phyloP scores from a whole-genome alignment of 2,888 invertebrate genomes.

The Adineta ricciae region DNA sequence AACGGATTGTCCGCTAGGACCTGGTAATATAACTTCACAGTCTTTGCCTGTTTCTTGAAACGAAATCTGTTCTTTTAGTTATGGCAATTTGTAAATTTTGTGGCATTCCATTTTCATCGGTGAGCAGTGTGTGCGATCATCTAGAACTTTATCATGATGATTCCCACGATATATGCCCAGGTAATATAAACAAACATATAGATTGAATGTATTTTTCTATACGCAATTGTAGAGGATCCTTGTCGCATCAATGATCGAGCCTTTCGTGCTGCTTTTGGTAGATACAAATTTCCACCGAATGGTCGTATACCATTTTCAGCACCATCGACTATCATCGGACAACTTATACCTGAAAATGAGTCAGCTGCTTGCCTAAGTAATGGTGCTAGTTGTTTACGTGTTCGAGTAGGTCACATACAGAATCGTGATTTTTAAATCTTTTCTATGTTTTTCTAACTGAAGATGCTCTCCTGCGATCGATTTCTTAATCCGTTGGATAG shows the following conservation, averaged over 20 bases:
- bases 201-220: too few relatives aligned
- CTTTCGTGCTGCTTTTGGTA: slow-evolving; percentile 8
- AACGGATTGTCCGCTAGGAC: slow-evolving; percentile 17
- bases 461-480: slow-evolving; percentile 20
- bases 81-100: slow-evolving; percentile 21
- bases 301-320: slow-evolving; percentile 18
- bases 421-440: not conserved
- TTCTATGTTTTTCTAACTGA: not conserved
- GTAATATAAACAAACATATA: not conserved
- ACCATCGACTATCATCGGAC: not conserved
- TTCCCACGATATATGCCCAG: not conserved
- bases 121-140: slow-evolving; percentile 14
- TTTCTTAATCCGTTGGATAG: slow-evolving; percentile 9
- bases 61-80: not conserved
- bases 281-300: not conserved
- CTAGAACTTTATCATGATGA: slow-evolving; percentile 22
- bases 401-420: not conserved
- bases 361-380: slow-evolving; percentile 17
- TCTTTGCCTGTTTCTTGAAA: not conserved
- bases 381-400: slow-evolving; percentile 19
- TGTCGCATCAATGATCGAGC: slow-evolving; percentile 18
- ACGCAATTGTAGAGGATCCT: slow-evolving; percentile 3
- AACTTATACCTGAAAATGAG: slow-evolving; percentile 20
- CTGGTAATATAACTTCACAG: not conserved
- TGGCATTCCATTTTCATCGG: slow-evolving; percentile 5